phyloP scores from a whole-genome alignment of 2,888 invertebrate species.

The Balanococcus diminutus region DNA sequence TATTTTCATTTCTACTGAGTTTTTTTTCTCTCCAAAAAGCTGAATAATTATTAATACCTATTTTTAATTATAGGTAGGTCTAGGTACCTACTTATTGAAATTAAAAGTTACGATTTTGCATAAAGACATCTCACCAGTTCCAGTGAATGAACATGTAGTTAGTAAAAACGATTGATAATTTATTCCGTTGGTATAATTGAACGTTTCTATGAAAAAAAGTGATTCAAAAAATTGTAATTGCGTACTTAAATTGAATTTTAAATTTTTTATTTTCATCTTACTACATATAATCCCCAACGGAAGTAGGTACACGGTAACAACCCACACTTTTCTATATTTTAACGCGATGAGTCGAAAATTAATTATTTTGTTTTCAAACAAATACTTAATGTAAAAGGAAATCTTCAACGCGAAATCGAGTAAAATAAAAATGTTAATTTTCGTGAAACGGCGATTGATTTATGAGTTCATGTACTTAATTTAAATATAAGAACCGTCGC shows the following conservation, averaged over 20 bases:
- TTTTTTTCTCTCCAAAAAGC: too few species aligned
- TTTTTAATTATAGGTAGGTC: too few species aligned
- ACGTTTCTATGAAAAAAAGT: too few species aligned
- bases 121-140: neutral
- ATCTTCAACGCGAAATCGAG: neutral
- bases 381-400: neutral
- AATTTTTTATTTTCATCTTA: neutral
- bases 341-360: neutral
- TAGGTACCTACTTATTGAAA: too few species aligned
- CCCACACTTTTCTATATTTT: neutral
- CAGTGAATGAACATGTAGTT: neutral
- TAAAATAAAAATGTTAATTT: neutral
- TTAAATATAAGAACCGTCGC: too few species aligned
- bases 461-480: too few species aligned
- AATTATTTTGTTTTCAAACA: neutral
- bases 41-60: too few species aligned
- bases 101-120: too few species aligned
- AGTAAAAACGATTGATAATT: neutral
- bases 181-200: neutral
- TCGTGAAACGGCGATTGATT: too few species aligned
- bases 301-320: neutral
- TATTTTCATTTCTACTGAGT: too few species aligned
- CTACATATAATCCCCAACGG: neutral
- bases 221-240: neutral
- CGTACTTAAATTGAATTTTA: neutral